Evolutionary conservation across 2,113 vertebrate genomes (phyloP), one percentile per base, ranked within the genome.

Genomic region (Callaeas wilsoni): DNA sequence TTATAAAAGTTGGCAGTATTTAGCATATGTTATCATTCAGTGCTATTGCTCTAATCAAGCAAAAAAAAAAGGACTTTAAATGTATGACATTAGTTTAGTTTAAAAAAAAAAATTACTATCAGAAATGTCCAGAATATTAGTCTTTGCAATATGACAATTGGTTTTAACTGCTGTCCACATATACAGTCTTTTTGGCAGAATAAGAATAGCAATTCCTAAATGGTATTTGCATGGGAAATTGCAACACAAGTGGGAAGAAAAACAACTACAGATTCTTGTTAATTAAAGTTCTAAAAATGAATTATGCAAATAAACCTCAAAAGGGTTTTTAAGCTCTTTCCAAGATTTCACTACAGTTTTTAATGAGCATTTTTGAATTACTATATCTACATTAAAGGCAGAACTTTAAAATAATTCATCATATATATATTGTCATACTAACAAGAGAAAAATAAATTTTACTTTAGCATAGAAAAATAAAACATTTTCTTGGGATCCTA

Each of bases 261-360:
- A 97, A 96, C 96, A 97, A 96, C 97, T 97, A 96, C 78, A 96
- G 83, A 94, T 96, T 87, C 90, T 83, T 89, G 89, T 94, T 98
- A 98, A 98, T 97, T 97, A 97, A 98, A 97, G 82, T 96, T 98
- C 97, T 97, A 98, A 97, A 98, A 97, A 97, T 96, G 63, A 98
- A 95, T 97, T 98, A 97, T 97, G 97, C 87, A 98, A 98, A 98
- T 97, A 93, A 97, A 49, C 32, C 88, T 96, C 93, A 84, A 93
- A 97, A 91, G 84, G 41, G 83, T 96, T 97, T 94, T 76, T 76
- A 97, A 96, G 63, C 46, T 90, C 47, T 84, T 96, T 95, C 88
- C 73, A 81, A 88, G 74, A 93, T 87, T 95, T 94, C 60, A 84
- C 93, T 96, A 52, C 44, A 33, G 65, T 42, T 92, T 89, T 60